Base-by-base conservation (phyloP, 2,888 invertebrate species). In the Xestobium rufovillosum region DNA sequence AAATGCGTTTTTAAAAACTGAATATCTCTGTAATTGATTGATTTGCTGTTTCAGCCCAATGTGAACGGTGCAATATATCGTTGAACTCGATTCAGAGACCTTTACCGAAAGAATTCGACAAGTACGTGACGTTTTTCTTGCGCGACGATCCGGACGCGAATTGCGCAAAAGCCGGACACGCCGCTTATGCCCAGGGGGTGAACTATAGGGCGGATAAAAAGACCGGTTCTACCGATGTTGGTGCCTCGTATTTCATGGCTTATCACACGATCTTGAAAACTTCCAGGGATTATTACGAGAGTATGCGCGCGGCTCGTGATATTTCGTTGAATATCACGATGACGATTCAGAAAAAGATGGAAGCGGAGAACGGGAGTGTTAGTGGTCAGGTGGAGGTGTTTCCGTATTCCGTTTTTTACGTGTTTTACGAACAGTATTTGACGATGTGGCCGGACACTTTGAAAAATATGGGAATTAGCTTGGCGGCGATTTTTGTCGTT, bases 391-490 rank as follows among this genome's bases (percentile, higher is more conserved):
- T 81, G 14, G 79, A 77, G 61, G 86, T 89, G 44, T 88, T 88
- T 62, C 87, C 88, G 0, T 89, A 97, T 69, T 94, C 87, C 1
- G 80, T 96, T 33, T 95, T 95, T 70, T 98, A 98, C 63, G 96
- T 98, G 14, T 99, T 92, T 70, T 99, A 98, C 63, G 98, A 98
- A 63, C 97, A 99, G 69, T 98, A 98, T 66, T 70, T 96, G 46
- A 91, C 91, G 4, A 92, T 96, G 78, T 90, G 94, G 83, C 75
- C 82, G 0, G 92, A 96, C 56, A 89, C 94, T 0, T 61, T 91
- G 17, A 76, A 81, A 58, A 90, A 90, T 53, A 75, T 98, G 66
- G 81, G 83, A 11, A 81, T 94, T 37, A 95, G 95, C 10, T 70
- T 95, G 40, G 67, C 80, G 2, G 91, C 94, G n/a, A 94, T 98